Conservation (phyloP, 2,113 vertebrate genomes). For the Oncorhynchus gorbuscha region DNA sequence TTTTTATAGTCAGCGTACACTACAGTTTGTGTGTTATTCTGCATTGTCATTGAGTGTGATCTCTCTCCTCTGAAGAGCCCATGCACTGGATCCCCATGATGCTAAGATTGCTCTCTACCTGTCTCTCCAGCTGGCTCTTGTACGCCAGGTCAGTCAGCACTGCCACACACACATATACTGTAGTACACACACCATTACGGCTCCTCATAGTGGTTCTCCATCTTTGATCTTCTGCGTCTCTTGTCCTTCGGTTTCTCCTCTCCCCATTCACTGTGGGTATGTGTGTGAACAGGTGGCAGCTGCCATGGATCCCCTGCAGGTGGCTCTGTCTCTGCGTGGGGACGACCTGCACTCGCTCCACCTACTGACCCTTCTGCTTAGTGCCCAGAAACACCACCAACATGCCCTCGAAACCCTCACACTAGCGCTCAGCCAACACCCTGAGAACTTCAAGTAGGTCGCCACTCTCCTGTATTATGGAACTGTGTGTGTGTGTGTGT, state of each 20-base stretch:
- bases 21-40: neutral
- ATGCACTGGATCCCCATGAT: constrained; percentile 82
- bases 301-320: constrained; percentile 87
- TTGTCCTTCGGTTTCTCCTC: constrained; percentile 19
- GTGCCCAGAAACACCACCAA: constrained; percentile 92
- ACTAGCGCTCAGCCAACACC: constrained; percentile 89
- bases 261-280: neutral
- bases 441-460: constrained; percentile 90
- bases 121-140: constrained; percentile 89
- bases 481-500: neutral
- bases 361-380: constrained; percentile 90
- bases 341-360: constrained; percentile 90
- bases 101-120: constrained; percentile 86
- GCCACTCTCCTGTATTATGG: neutral
- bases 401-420: constrained; percentile 85
- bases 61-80: constrained; percentile 76
- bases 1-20: neutral
- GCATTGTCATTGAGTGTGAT: neutral
- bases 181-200: neutral
- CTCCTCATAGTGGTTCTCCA: neutral
- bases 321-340: constrained; percentile 77
- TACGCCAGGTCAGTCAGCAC: constrained; percentile 85
- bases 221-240: neutral
- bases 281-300: constrained; percentile 81
- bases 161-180: constrained; percentile 4